Evolutionary conservation across 2,888 invertebrate genomes (phyloP).

Genomic region (Busseola fusca): DNA sequence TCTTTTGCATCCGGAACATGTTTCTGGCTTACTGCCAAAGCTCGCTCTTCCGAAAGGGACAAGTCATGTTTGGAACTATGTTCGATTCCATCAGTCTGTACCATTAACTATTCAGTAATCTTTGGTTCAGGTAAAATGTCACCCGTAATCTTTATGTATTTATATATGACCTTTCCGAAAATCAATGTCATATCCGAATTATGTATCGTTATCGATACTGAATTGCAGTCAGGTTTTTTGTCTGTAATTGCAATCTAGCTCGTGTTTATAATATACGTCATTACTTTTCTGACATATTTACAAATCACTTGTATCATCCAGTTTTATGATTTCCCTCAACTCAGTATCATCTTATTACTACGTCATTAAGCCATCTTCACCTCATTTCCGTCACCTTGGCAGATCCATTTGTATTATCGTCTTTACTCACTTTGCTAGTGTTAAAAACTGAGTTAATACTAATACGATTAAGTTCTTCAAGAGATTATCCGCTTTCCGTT

Average conservation of each 20-base stretch:
- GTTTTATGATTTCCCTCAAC: not conserved
- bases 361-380: not conserved
- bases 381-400: not conserved
- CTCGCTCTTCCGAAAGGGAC: slow-evolving; percentile 35
- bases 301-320: not conserved
- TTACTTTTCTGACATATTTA: not conserved
- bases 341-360: not conserved
- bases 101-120: slow-evolving; percentile 6
- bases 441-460: slow-evolving; percentile 33
- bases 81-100: not conserved
- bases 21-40: slow-evolving; percentile 45
- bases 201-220: not conserved
- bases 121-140: slow-evolving; percentile 17
- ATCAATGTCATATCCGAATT: slow-evolving; percentile 14
- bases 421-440: slow-evolving; percentile 19
- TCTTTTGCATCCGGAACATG: slow-evolving; percentile 41
- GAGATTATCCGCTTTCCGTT: slow-evolving; percentile 39
- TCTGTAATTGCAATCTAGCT: not conserved
- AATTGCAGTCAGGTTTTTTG: not conserved
- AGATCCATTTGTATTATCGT: slow-evolving; percentile 6
- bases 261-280: not conserved
- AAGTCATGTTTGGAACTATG: slow-evolving; percentile 30
- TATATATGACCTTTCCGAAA: slow-evolving; percentile 1
- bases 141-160: slow-evolving; percentile 11
- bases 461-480: slow-evolving; percentile 29